These are phyloP conservation scores for Drosophila neotestacea DNA, from an alignment of 2,888 invertebrate species.

Conservation along the genomic window DNA sequence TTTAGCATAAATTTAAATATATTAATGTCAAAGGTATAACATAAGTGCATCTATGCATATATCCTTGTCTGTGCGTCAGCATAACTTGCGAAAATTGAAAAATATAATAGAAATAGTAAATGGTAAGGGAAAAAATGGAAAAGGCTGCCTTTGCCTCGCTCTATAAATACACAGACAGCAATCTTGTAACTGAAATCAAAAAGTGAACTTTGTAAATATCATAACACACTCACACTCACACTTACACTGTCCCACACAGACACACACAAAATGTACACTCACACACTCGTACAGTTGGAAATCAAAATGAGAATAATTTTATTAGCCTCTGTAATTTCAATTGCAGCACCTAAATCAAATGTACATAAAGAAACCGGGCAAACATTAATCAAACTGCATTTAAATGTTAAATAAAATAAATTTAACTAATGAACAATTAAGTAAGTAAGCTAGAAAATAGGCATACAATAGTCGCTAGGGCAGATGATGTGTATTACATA, in stretches of 20 bases:
- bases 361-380: constrained; percentile 72
- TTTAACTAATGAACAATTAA: constrained; percentile 45
- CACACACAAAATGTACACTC: constrained; percentile 19
- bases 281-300: constrained; percentile 10
- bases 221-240: constrained; percentile 20
- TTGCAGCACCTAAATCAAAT: constrained; percentile 49
- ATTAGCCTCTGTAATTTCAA: constrained; percentile 19
- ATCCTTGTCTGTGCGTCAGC: constrained; percentile 21
- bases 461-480: constrained; percentile 33
- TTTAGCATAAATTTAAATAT: constrained; percentile 81
- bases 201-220: constrained; percentile 53
- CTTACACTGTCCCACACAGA: neutral
- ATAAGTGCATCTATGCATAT: constrained; percentile 20
- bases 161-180: constrained; percentile 52
- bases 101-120: neutral
- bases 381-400: constrained; percentile 77
- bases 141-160: constrained; percentile 28
- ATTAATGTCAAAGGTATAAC: constrained; percentile 61
- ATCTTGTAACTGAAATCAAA: constrained; percentile 75
- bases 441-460: constrained; percentile 36
- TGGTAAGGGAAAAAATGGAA: constrained; percentile 10
- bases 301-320: constrained; percentile 33
- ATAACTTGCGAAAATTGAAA: constrained; percentile 3
- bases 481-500: constrained; percentile 28
- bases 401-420: constrained; percentile 66